Percentiles rank a stretch among this genome's conserved stretches.
phyloP scores from a whole-genome alignment of 2,888 invertebrate genomes.

The Anorthoa munda region DNA sequence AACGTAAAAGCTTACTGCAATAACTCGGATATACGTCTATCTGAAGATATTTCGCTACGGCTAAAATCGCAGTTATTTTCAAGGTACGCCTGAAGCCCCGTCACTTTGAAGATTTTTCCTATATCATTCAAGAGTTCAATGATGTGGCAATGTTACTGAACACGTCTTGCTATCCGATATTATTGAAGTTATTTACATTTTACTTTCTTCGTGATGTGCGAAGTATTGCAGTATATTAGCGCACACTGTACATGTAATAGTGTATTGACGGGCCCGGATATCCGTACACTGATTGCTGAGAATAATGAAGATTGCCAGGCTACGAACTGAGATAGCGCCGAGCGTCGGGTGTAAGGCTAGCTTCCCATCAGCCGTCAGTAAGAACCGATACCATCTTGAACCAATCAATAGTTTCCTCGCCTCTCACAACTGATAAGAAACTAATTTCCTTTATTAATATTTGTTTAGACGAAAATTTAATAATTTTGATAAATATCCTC shows the following conservation, averaged over 20 bases:
- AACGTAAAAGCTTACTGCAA: constrained; percentile 26
- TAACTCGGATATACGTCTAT: constrained; percentile 15
- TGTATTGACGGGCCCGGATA: constrained; percentile 30
- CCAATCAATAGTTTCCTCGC: constrained; percentile 23
- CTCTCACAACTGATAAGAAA: constrained; percentile 19
- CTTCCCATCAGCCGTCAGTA: constrained; percentile 31
- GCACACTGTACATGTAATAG: not conserved
- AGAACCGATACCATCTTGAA: constrained; percentile 31
- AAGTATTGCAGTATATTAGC: constrained; percentile 12
- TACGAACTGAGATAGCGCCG: constrained; percentile 25
- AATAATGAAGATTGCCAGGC: constrained; percentile 51
- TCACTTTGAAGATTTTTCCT: not conserved
- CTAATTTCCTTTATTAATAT: constrained; percentile 9
- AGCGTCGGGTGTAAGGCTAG: constrained; percentile 20
- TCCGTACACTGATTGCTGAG: constrained; percentile 44
- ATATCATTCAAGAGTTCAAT: constrained; percentile 21
- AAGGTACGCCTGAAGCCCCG: not conserved
- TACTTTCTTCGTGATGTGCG: not conserved
- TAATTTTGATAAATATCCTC: not conserved
- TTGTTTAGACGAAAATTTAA: not conserved
- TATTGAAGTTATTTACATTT: constrained; percentile 4
- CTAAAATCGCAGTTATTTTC: constrained; percentile 11
- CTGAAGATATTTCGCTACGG: constrained; percentile 20
- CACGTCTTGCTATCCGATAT: constrained; percentile 1
- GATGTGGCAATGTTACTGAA: constrained; percentile 15